phyloP scores from a whole-genome alignment of 2,797 vertebrate genomes.

The Chaetophractus vellerosus region DNA sequence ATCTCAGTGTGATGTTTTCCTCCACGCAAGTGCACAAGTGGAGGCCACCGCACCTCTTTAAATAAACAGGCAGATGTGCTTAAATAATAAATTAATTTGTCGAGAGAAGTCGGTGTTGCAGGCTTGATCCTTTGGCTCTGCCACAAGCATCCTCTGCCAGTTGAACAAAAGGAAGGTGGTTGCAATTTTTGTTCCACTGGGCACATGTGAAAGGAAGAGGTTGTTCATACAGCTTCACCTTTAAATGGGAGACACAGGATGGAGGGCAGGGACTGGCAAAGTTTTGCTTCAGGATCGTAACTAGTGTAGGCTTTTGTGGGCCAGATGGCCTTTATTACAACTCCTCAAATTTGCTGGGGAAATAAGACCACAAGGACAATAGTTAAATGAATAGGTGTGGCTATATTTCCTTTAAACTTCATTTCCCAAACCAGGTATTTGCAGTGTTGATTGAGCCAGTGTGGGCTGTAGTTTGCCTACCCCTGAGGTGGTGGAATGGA shows the following conservation, averaged over 20 bases:
- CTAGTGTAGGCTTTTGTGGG: background rate
- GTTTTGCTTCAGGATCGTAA: background rate
- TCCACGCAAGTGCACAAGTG: conserved; percentile 84
- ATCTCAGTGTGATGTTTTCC: conserved; percentile 88
- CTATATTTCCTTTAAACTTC: background rate
- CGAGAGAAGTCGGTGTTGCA: conserved; percentile 60
- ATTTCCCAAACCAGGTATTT: background rate
- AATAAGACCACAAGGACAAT: background rate
- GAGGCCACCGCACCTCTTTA: conserved; percentile 87
- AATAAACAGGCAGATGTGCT: conserved; percentile 87
- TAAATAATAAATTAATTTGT: conserved; percentile 88
- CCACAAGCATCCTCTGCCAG: conserved; percentile 27
- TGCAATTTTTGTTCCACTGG: background rate
- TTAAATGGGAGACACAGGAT: rapidly evolving
- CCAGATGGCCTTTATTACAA: background rate
- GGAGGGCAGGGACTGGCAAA: rapidly evolving
- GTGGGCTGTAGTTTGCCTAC: rapidly evolving
- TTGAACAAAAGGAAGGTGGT: background rate
- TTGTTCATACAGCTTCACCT: background rate
- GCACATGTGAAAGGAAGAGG: background rate
- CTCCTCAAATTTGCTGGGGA: background rate
- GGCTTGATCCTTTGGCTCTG: conserved; percentile 61
- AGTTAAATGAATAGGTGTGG: rapidly evolving
- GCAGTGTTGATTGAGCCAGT: background rate
- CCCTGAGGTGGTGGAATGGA: rapidly evolving